Base-by-base conservation (phyloP, 2,113 vertebrate genomes). In the Phodopus roborovskii region DNA sequence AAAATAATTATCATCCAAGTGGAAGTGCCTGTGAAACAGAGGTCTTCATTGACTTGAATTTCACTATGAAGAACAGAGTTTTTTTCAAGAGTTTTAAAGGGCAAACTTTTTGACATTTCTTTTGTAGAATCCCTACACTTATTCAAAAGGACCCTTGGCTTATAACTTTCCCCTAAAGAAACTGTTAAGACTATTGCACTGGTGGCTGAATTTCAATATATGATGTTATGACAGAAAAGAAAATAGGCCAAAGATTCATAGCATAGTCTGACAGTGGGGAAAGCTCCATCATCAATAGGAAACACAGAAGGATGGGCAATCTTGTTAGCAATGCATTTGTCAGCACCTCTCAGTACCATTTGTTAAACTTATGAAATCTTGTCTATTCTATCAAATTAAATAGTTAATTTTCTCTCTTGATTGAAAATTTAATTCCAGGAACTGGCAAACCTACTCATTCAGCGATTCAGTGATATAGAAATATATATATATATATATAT, bases 321-420 rank as follows among this genome's bases (percentile, higher is more conserved):
- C 2, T 11, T 92, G 45, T 22, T 26, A 39, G 5, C 5, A 68
- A 62, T 33, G 36, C 53, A 71, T 10, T 11, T 10, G 1, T 2
- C 71, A 73, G 71, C 9, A 12, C 50, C 20, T 26, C 13, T 90
- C 39, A 16, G 7, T 4, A n/a, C 3, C 9, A 17, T 73, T 48
- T 36, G 58, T 3, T 64, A 33, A 50, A n/a, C 70, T 50, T 58
- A 85, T 78, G 33, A 13, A 17, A n/a, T n/a, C 8, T 81, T 64
- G 33, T 5, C 17, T 36, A n/a, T n/a, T 68, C 36, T 48, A 26
- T 0, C 64, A 39, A 7, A 30, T 11, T 50, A 58, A 81, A 91
- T 87, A 33, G 19, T 91, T 42, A 36, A 28, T 78, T 75, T 93
- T 91, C 13, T 88, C 45, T 86, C 36, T 74, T 93, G 70, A 66